phyloP scores from a whole-genome alignment of 2,113 vertebrate species.

The Chauna torquata region DNA sequence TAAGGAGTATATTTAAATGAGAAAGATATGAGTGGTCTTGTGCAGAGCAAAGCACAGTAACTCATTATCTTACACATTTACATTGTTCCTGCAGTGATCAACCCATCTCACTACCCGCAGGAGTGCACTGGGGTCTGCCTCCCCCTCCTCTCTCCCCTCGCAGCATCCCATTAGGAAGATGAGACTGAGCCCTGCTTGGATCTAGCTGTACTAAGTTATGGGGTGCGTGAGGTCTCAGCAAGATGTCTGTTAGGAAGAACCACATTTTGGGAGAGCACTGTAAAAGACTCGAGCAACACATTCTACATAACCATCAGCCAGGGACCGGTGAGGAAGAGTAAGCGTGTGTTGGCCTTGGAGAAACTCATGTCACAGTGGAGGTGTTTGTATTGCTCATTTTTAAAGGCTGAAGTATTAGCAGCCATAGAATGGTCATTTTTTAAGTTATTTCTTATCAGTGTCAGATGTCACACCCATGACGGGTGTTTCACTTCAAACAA shows the following conservation, averaged over 20 bases:
- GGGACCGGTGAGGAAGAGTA: not conserved
- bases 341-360: not conserved
- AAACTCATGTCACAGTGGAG: not conserved
- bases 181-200: not conserved
- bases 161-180: not conserved
- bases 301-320: not conserved
- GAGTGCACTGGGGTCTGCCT: not conserved
- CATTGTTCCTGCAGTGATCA: not conserved
- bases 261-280: not conserved
- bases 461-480: not conserved
- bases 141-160: not conserved
- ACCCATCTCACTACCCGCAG: not conserved
- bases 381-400: not conserved
- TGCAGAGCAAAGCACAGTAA: not conserved
- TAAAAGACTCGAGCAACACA: not conserved
- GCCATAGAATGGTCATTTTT: not conserved
- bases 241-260: not conserved
- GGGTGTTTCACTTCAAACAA: not conserved
- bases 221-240: fast-evolving
- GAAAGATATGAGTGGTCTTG: not conserved
- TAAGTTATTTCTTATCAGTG: not conserved
- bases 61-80: not conserved
- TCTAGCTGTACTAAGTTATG: not conserved
- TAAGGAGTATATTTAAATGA: not conserved
- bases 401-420: not conserved